Percentiles rank a stretch among this genome's conserved stretches.
Conservation (phyloP, 2,888 invertebrate species). For the Dynastes grantii region DNA sequence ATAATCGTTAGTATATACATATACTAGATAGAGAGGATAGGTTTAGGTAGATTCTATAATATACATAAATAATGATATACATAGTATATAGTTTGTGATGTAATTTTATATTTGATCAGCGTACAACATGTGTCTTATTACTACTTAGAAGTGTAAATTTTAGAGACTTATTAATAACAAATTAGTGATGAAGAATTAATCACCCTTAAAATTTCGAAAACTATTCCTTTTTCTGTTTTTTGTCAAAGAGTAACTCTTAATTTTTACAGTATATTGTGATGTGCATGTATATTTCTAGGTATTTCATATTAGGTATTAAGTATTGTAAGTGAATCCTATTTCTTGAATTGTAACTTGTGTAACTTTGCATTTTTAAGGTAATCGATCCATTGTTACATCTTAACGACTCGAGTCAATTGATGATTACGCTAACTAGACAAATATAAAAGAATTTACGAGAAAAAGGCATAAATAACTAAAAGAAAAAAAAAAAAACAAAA, state of each 20-base stretch:
- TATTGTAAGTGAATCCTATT: conserved; percentile 52
- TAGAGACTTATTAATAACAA: conserved; percentile 42
- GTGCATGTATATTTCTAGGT: conserved; percentile 58
- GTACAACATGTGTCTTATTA: conserved; percentile 68
- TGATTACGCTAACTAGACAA: conserved; percentile 24
- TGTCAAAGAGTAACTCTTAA: conserved; percentile 51
- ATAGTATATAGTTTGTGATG: conserved; percentile 54
- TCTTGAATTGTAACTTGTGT: conserved; percentile 56
- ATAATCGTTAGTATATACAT: conserved; percentile 34
- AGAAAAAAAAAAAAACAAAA: conserved; percentile 43
- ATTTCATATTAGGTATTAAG: conserved; percentile 56
- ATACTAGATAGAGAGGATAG: conserved; percentile 17
- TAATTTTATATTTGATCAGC: conserved; percentile 60
- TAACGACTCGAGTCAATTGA: conserved; percentile 51
- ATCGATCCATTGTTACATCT: conserved; percentile 52
- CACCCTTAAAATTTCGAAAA: conserved; percentile 2
- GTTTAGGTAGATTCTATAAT: conserved; percentile 39
- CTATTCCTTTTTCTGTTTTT: conserved; percentile 1
- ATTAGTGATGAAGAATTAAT: conserved; percentile 27
- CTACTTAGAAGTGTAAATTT: conserved; percentile 65
- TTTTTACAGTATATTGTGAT: conserved; percentile 56
- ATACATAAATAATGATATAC: conserved; percentile 41
- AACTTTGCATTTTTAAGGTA: conserved; percentile 58
- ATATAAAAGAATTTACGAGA: conserved; percentile 1
- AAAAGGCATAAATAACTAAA: conserved; percentile 34